Evolutionary conservation across 64 coral and sea anemone genomes (phyloP), one percentile per base, ranked within the genome.

Genomic region (Cladopsammia gracilis): DNA sequence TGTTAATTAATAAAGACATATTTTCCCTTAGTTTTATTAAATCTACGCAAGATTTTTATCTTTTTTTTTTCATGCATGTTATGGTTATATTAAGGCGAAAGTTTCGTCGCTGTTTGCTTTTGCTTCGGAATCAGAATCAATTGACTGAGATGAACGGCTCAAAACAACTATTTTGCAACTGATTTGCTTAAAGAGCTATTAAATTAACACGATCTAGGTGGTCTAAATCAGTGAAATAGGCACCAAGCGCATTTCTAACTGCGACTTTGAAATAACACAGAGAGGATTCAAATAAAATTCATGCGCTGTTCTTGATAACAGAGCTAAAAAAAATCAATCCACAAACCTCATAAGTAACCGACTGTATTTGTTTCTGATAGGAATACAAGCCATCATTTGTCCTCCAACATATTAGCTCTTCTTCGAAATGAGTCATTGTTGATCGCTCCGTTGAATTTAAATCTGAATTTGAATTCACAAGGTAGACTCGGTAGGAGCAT

Each of bases 261-360:
- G 48, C 43, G 16, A 43, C 45, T 46, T 61, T 16, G 25, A 83
- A 48, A 84, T 84, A 50, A 68, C 20, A 82, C 20, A 58, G 11
- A 18, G 67, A 34, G 22, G 22, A 10, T 34, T 70, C 10, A 34
- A 34, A 3, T 70, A 16, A 43, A 1, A 18, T 10, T 12, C 5
- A 73, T 47, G 34, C 42, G 2, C 10, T 46, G 10, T 14, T 11
- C 70, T 43, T 12, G 16, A 46, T 43, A 45, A 2, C 34, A 7
- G 12, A 46, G 4, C 10, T 14, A 53, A 59, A 7, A 7, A 80
- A 61, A 9, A 12, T 16, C 7, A 25, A 43, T 45, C 26, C 16
- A 83, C 80, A 66, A 49, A 84, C 80, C 80, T 84, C 62, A 15
- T 68, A 84, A 12, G 60, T 66, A 12, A 84, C 80, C 3, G 80